Percentiles rank a stretch among this genome's conserved stretches.
Evolutionary conservation across 2,113 vertebrate genomes (phyloP).

Genomic region (Crypturellus undulatus): DNA sequence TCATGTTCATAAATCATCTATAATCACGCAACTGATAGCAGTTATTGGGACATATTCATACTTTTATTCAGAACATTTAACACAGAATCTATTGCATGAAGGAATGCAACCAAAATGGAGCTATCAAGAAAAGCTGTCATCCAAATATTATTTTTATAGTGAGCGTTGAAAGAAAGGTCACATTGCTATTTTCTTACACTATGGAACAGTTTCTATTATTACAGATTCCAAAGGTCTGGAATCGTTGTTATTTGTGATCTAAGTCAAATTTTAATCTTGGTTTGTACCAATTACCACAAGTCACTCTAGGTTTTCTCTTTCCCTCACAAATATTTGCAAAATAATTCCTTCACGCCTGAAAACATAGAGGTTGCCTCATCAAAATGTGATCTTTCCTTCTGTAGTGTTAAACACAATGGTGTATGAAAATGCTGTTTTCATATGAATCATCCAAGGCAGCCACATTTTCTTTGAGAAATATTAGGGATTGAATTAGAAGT

Average conservation of each 20-base stretch:
- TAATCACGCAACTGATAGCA: background rate
- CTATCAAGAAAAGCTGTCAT: constrained; percentile 59
- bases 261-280: constrained; percentile 35
- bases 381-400: background rate
- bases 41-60: background rate
- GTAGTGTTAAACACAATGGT: background rate
- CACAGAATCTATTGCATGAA: constrained; percentile 4
- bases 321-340: constrained; percentile 26
- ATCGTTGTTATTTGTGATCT: constrained; percentile 49
- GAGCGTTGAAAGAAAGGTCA: constrained; percentile 52
- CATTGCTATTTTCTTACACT: constrained; percentile 62
- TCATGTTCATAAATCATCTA: background rate
- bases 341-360: constrained; percentile 23
- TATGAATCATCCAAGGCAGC: background rate
- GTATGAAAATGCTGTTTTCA: constrained; percentile 2
- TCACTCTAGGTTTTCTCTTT: constrained; percentile 2
- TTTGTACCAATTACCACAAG: constrained; percentile 40
- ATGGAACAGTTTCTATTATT: constrained; percentile 58
- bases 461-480: constrained; percentile 9
- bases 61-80: constrained; percentile 34
- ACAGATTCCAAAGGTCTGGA: constrained; percentile 47
- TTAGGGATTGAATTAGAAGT: background rate
- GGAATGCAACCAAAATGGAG: constrained; percentile 45
- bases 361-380: background rate
- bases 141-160: constrained; percentile 53